Conservation (phyloP, 2,888 invertebrate species). For the Megalurothrips usitatus region DNA sequence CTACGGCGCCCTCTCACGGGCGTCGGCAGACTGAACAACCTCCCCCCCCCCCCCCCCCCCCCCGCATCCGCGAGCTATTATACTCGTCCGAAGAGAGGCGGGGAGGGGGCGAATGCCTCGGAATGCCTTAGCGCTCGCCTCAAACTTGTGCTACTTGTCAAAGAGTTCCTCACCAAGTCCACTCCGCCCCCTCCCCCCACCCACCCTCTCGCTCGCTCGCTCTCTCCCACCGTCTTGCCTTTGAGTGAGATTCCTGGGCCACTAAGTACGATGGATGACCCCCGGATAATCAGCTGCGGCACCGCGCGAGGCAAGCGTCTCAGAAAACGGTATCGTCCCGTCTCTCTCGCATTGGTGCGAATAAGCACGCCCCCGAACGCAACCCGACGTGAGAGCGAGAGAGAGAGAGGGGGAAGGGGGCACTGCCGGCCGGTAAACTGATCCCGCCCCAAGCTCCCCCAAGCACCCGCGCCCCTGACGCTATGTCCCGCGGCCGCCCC, state of each 20-base stretch:
- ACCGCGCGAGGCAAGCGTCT: no score
- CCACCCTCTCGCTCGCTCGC: background rate
- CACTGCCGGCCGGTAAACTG: no score
- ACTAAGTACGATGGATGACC: constrained; percentile 24
- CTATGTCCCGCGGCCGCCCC: no score
- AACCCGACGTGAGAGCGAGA: no score
- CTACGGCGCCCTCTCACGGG: no score
- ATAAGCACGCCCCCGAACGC: no score
- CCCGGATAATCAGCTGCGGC: constrained; percentile 1
- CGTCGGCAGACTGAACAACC: no score
- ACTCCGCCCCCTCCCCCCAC: background rate
- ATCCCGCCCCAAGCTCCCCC: no score
- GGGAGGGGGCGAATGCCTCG: background rate
- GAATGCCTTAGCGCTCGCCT: constrained; percentile 12
- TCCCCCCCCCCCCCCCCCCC: background rate
- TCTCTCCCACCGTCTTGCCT: background rate
- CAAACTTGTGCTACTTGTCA: constrained; percentile 26
- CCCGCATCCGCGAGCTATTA: background rate
- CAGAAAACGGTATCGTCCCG: no score
- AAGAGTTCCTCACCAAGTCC: constrained; percentile 24
- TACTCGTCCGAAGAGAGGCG: background rate
- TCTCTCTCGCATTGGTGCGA: no score
- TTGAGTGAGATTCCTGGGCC: background rate
- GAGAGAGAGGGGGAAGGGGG: no score
- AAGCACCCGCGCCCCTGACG: no score